A percentile compares a stretch with the other conserved stretches of the same genome.
phyloP scores from a whole-genome alignment of 2,113 vertebrate species.

The Lichenostomus cassidix region DNA sequence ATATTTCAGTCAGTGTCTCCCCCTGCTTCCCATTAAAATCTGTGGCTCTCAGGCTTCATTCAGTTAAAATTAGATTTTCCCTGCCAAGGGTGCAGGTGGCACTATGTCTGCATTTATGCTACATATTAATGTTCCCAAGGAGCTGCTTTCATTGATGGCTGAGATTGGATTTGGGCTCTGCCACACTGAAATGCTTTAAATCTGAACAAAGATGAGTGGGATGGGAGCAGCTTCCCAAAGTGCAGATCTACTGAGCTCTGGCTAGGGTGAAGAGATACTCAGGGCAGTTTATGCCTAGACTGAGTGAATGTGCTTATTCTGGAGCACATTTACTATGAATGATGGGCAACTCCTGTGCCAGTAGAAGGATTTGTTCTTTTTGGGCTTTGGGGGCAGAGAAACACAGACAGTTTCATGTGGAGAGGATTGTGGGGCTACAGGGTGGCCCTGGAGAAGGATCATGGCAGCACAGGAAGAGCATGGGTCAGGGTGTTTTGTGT shows the following conservation, averaged over 20 bases:
- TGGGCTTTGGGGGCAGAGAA: background rate
- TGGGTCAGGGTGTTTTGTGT: background rate
- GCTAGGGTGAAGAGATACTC: background rate
- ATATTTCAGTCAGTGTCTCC: background rate
- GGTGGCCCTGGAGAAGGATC: background rate
- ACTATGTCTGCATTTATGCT: background rate
- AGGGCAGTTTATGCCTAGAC: background rate
- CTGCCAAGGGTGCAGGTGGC: background rate
- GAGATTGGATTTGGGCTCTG: background rate
- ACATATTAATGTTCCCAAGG: background rate
- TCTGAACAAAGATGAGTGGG: background rate
- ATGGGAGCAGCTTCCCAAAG: background rate
- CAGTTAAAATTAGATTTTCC: background rate
- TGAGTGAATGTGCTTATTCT: background rate
- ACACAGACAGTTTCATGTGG: background rate
- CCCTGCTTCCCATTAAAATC: background rate
- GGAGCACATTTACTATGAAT: background rate
- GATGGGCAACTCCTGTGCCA: background rate
- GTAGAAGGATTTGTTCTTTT: background rate
- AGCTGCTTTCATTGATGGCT: background rate
- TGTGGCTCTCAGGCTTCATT: background rate
- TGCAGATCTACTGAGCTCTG: background rate
- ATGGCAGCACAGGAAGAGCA: fast-evolving
- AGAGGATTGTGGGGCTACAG: fast-evolving
- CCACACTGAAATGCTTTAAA: background rate